Base-by-base conservation (phyloP, 2,888 invertebrate species). In the Sarcophaga caerulescens region DNA sequence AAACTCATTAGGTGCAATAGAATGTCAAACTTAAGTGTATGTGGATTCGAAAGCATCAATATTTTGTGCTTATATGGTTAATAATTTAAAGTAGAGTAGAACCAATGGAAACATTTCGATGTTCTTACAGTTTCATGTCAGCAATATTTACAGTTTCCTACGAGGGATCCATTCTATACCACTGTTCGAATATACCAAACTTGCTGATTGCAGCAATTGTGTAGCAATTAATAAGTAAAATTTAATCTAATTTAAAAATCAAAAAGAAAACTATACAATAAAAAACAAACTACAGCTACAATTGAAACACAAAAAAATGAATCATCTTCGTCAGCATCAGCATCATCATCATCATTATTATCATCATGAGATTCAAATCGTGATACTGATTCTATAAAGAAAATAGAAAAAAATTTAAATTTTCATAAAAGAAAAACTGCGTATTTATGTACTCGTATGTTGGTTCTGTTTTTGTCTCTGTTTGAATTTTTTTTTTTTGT, bases 201-300 rank as follows among this genome's bases (percentile, higher is more conserved):
- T 52, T 70, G 79, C 62, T 68, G 75, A 83, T 73, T 80, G 71
- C 47, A 69, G 79, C 85, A 85, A 85, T 85, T 85, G 85, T 83
- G 83, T 76, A 85, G 83, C 85, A 85, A 85, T 85, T 85, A 85
- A 83, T 85, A 85, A 85, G 83, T 78, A 85, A 80, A 52, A 82
- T 82, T 79, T 78, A 78, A 85, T 82, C 82, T 79, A 71, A 85
- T 82, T 85, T 75, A 66, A 82, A 79, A 35, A 35, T 35, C 35
- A 35, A 35, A 35, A 35, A 35, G 35, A 35, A 35, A 35, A 35
- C 45, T 35, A 35, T 75, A 75, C 25, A 76, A 47, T 68, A 79
- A 69, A 63, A 76, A 73, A 80, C 74, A 65, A 59, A 59, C 44
- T 65, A 71, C 73, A 66, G 6, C 65, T 66, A 71, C 65, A 11